Evolutionary conservation across 2,888 invertebrate genomes (phyloP), one percentile per base, ranked within the genome.

Genomic region (Parascotia fuliginaria): DNA sequence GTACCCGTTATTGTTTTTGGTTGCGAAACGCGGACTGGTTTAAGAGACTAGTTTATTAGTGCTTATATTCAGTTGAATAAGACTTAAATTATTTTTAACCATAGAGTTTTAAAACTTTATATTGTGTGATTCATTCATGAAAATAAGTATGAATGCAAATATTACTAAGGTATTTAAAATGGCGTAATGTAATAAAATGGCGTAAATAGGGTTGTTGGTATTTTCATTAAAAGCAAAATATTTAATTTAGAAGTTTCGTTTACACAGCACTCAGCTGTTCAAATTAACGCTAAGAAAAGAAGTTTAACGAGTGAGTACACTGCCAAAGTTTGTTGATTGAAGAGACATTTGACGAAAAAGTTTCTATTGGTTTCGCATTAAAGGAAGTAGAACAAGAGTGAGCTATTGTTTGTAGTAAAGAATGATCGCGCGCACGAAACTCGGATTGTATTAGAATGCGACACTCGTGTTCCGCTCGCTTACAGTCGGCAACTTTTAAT

Each of bases 361-460:
- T 76, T 77, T 70, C 46, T 69, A 75, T 76, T 66, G 65, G 61
- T 74, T 64, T 70, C 57, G 44, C 65, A 65, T 68, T 72, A 65
- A 65, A 65, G 62, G 55, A 47, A 65, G 52, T 61, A 63, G 57
- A 53, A 55, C 60, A 65, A 63, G 64, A 48, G 54, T 54, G 39
- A 47, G 31, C 43, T 46, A 51, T 60, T 61, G 52, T 63, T 55
- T 43, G 52, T 56, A 53, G 52, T 48, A 43, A 60, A 46, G 65
- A 70, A 59, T 68, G 62, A 71, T 70, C 55, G 55, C 14, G 33
- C 37, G 34, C 43, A 61, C 46, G 46, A 41, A 59, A 52, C 52
- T 54, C 36, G 46, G 55, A 55, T 63, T 47, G 55, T 54, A 59
- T 61, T 62, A 59, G 47, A 60, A 60, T 60, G 61, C 55, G 45